phyloP scores from a whole-genome alignment of 2,113 vertebrate genomes.

The Notothenia coriiceps region DNA sequence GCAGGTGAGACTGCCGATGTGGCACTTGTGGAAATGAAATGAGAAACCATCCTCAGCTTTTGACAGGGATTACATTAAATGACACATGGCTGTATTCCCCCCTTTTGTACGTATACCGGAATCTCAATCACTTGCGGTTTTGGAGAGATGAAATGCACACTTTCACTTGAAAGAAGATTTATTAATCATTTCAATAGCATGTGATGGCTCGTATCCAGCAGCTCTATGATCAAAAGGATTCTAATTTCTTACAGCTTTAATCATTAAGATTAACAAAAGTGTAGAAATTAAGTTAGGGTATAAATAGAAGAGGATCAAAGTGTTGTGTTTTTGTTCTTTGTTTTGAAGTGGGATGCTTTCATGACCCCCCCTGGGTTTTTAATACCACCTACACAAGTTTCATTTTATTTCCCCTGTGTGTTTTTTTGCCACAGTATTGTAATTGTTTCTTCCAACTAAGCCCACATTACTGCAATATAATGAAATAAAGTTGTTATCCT shows the following conservation, averaged over 20 bases:
- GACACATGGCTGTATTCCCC: constrained; percentile 23
- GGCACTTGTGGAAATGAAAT: constrained; percentile 27
- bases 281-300: constrained; percentile 15
- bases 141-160: not conserved
- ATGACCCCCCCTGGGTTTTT: constrained; percentile 24
- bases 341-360: constrained; percentile 38
- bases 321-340: constrained; percentile 24
- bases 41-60: constrained; percentile 25
- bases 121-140: constrained; percentile 13
- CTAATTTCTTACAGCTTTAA: constrained; percentile 28
- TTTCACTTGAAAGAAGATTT: constrained; percentile 22
- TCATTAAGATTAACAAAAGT: constrained; percentile 34
- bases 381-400: constrained; percentile 40
- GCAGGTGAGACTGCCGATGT: constrained; percentile 41
- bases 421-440: constrained; percentile 13
- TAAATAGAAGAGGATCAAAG: constrained; percentile 47
- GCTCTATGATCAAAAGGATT: constrained; percentile 44
- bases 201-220: constrained; percentile 23
- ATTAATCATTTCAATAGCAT: constrained; percentile 22
- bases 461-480: constrained; percentile 4
- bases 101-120: constrained; percentile 4
- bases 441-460: constrained; percentile 15
- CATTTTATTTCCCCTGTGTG: constrained; percentile 4
- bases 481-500: constrained; percentile 33
- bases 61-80: constrained; percentile 30